Evolutionary conservation across 35 echinoderm and acorn worm species (phyloP).

Genomic region (Antedon bifida): DNA sequence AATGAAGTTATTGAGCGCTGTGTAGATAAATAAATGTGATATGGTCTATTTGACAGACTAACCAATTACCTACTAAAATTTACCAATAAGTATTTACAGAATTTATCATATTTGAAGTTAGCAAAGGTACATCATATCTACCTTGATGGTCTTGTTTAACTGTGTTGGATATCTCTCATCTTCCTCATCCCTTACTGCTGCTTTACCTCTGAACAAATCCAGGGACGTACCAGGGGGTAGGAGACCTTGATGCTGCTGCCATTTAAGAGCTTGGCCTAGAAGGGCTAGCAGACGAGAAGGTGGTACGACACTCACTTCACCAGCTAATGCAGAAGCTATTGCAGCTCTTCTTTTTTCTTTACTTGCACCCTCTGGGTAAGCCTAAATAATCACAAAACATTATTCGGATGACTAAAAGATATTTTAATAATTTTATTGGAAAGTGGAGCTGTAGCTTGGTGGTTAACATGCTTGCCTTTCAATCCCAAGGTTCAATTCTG

Average conservation of each 20-base stretch:
- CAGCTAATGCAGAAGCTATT: constrained; percentile 84
- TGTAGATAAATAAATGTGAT: no score
- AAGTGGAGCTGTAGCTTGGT: no score
- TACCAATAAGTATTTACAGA: no score
- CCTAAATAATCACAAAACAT: constrained; percentile 29
- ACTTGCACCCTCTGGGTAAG: constrained; percentile 85
- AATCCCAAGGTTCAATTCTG: no score
- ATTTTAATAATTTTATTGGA: neutral
- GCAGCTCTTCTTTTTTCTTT: constrained; percentile 90
- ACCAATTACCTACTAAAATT: no score
- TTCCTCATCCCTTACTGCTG: constrained; percentile 93
- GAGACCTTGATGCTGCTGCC: constrained; percentile 96
- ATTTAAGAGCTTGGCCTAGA: constrained; percentile 89
- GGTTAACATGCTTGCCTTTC: no score
- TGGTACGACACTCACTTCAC: constrained; percentile 92
- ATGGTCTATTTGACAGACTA: no score
- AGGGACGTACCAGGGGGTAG: constrained; percentile 79
- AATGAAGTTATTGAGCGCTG: no score
- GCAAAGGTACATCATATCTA: neutral
- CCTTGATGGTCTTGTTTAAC: constrained; percentile 93
- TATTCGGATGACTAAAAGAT: neutral
- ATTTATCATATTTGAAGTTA: no score
- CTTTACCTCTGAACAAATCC: constrained; percentile 97
- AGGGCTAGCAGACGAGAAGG: constrained; percentile 95
- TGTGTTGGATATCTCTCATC: constrained; percentile 99